These are phyloP conservation scores for Phortica okadai DNA, from an alignment of 2,888 invertebrate genomes.

Conservation along the genomic window DNA sequence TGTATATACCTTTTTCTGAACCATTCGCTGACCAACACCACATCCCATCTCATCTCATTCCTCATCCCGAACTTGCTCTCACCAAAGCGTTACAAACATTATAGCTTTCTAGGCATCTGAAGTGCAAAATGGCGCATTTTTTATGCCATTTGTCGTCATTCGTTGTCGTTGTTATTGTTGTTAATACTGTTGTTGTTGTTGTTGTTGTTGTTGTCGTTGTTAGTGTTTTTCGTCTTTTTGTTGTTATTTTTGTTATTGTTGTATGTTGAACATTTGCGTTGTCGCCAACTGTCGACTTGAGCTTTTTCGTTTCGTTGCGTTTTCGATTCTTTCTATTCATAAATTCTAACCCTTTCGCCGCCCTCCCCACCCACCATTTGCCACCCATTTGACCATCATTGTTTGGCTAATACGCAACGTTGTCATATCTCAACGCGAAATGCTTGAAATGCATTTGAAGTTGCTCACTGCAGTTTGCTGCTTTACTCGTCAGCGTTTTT, in stretches of 20 bases:
- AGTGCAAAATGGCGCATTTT: slow-evolving; percentile 16
- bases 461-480: too few species aligned
- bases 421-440: slow-evolving; percentile 9
- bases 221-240: not conserved
- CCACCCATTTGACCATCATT: not conserved
- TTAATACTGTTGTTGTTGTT: not conserved
- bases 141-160: slow-evolving; percentile 21
- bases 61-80: not conserved
- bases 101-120: not conserved
- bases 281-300: slow-evolving; percentile 22
- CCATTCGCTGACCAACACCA: too few species aligned
- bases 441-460: slow-evolving; percentile 4
- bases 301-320: not conserved
- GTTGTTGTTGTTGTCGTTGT: not conserved
- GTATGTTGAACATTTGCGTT: not conserved
- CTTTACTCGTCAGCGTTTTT: not conserved
- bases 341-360: not conserved
- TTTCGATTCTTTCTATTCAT: not conserved
- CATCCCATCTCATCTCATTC: not conserved
- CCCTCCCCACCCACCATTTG: not conserved
- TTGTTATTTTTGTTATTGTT: slow-evolving; percentile 10
- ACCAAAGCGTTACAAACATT: not conserved
- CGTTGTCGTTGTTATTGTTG: not conserved
- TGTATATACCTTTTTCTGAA: too few species aligned
- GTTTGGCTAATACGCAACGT: not conserved